phyloP scores from a whole-genome alignment of 2,113 vertebrate genomes.

The Gavialis gangeticus region DNA sequence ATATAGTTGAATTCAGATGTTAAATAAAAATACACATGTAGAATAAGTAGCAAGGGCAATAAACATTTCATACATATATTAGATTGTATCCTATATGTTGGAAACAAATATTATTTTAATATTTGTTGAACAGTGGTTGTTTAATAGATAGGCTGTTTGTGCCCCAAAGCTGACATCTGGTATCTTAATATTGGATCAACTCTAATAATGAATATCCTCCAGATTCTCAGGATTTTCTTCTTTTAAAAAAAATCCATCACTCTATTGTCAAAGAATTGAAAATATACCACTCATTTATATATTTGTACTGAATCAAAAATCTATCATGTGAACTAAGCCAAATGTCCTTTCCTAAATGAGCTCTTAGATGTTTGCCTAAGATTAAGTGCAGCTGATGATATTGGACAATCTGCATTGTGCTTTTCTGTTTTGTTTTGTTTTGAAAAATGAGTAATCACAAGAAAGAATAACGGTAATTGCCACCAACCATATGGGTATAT shows the following conservation, averaged over 20 bases:
- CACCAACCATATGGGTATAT: neutral
- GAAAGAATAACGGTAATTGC: neutral
- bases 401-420: neutral
- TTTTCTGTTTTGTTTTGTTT: conserved; percentile 24
- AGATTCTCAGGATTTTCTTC: neutral
- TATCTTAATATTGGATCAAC: neutral
- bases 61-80: neutral
- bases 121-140: neutral
- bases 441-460: conserved; percentile 34
- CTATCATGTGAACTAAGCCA: neutral
- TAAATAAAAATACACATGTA: neutral
- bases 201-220: neutral
- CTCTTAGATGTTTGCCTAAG: conserved; percentile 42
- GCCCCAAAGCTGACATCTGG: neutral
- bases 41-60: neutral
- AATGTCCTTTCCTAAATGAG: neutral
- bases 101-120: neutral
- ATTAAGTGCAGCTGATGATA: neutral
- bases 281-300: neutral
- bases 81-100: neutral
- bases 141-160: neutral
- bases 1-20: neutral
- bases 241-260: neutral
- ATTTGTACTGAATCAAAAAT: neutral
- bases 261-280: neutral